Percentiles rank a stretch among this genome's conserved stretches.
phyloP scores from a whole-genome alignment of 1,140 invertebrate species.

The Coptotermes formosanus region DNA sequence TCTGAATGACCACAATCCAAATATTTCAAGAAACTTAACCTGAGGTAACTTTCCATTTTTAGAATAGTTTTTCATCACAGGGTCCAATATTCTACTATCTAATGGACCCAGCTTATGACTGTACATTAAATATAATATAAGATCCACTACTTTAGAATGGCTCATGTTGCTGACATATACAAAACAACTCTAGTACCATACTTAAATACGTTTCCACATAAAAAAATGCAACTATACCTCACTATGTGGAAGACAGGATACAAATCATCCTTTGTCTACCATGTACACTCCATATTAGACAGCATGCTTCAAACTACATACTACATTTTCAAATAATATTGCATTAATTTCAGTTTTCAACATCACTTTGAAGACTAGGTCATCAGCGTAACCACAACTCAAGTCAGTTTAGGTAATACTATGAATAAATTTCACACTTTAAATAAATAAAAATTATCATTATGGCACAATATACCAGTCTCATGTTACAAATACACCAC shows the following conservation, averaged over 20 bases:
- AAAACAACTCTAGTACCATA: not conserved
- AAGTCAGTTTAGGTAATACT: not conserved
- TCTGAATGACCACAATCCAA: too few species aligned
- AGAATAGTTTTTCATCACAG: not conserved
- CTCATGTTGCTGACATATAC: not conserved
- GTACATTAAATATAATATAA: not conserved
- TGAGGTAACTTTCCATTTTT: not conserved
- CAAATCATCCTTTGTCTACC: not conserved
- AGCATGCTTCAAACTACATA: not conserved
- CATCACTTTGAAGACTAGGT: not conserved
- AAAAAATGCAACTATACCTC: not conserved
- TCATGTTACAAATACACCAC: not conserved
- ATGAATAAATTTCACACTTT: not conserved
- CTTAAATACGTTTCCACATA: not conserved
- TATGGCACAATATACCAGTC: not conserved
- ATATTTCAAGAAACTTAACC: not conserved
- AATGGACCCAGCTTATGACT: not conserved
- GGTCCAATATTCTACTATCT: not conserved
- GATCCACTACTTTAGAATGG: not conserved
- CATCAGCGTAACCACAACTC: not conserved
- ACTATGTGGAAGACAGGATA: not conserved
- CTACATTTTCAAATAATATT: not conserved
- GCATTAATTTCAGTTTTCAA: not conserved
- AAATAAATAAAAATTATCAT: not conserved
- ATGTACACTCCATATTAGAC: not conserved